Base-by-base conservation (phyloP, 2,888 invertebrate genomes). In the Miltochrista miniata region DNA sequence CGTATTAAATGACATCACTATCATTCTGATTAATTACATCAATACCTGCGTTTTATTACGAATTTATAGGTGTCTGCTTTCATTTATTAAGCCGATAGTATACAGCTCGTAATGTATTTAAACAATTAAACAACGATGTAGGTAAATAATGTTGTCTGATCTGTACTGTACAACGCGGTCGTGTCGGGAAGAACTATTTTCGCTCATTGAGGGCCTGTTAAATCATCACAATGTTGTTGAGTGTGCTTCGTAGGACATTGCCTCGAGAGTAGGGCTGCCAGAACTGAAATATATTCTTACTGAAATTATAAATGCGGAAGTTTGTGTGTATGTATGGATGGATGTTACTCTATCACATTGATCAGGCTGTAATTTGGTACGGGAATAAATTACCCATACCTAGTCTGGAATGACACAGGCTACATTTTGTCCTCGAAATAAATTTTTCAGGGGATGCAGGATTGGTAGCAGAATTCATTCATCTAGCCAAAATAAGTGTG, bases 151-250 rank as follows among this genome's bases (percentile, higher is more conserved):
- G 57, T 39, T 39, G 37, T 31, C 2, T 41, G 11, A n/a, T n/a
- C 39, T 39, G 34, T 18, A 48, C 11, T 76, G 72, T 76, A 74
- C 76, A 70, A 59, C 66, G 69, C 56, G 63, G 61, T 57, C 54
- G 61, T 69, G 77, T 77, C 76, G 81, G 83, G 81, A 83, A 83
- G 72, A 74, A 78, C 79, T 84, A 84, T 85, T 87, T 85, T 84
- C 72, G 81, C 79, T 82, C 76, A 69, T 84, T 83, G 81, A 69
- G 64, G 71, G 73, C 66, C 75, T 74, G 79, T 81, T 87, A 87
- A 89, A 84, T 87, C 86, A 87, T 87, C 82, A 80, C 81, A 81
- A 76, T 75, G 82, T 79, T 80, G 78, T 77, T 75, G 76, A 79
- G 81, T 78, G 64, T 76, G 74, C 67, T 74, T 71, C 60, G 68